Evolutionary conservation across 2,888 invertebrate genomes (phyloP).

Genomic region (Muscina levida): DNA sequence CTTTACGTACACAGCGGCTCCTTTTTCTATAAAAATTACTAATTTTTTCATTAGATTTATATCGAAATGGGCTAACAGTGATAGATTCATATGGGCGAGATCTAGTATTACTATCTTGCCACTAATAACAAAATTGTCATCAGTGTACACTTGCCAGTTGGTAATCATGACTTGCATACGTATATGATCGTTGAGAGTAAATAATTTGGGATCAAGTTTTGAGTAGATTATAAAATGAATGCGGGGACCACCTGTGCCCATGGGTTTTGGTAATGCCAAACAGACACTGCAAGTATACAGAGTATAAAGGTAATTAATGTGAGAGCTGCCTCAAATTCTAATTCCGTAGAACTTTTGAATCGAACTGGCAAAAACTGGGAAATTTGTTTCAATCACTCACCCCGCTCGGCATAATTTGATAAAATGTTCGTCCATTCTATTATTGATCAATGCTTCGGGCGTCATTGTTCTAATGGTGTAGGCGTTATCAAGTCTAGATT

Average conservation of each 20-base stretch:
- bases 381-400: too few relatives aligned
- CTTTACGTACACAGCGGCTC: conserved; percentile 70
- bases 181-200: conserved; percentile 81
- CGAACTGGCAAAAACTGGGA: too few relatives aligned
- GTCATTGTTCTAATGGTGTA: too few relatives aligned
- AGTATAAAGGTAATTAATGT: too few relatives aligned
- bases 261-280: conserved; percentile 73
- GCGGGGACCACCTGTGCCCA: conserved; percentile 80
- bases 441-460: too few relatives aligned
- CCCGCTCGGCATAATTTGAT: too few relatives aligned
- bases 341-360: too few relatives aligned
- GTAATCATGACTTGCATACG: conserved; percentile 82
- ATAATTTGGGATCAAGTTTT: conserved; percentile 80
- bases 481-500: too few relatives aligned
- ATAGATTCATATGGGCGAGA: conserved; percentile 68
- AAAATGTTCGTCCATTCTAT: too few relatives aligned
- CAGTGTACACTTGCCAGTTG: conserved; percentile 82
- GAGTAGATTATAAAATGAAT: conserved; percentile 81
- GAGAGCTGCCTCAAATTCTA: too few relatives aligned
- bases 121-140: conserved; percentile 81
- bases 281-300: too few relatives aligned
- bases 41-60: conserved; percentile 80
- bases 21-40: conserved; percentile 73
- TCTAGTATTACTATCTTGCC: conserved; percentile 72
- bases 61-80: conserved; percentile 77